Conservation (phyloP, 1,140 invertebrate genomes). For the Trissolcus basalis region DNA sequence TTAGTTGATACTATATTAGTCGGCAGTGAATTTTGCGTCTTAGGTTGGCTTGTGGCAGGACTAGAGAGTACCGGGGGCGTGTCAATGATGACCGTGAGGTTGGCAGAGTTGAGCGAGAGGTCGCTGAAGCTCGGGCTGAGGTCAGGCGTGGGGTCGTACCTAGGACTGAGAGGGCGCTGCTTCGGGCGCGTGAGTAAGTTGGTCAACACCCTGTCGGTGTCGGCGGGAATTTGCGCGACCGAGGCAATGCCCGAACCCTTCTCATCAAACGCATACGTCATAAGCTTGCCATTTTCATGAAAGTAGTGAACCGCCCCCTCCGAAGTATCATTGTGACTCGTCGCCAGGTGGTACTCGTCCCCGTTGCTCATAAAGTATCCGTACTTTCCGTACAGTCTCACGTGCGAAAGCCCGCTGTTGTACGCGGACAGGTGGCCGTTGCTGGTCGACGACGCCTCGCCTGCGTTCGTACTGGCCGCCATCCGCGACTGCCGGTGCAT, state of each 20-base stretch:
- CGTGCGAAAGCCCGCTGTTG: slow-evolving; percentile 64
- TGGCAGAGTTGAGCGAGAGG: slow-evolving; percentile 77
- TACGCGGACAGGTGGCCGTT: slow-evolving; percentile 25
- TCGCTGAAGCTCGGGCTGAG: slow-evolving; percentile 78
- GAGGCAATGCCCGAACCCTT: slow-evolving; percentile 79
- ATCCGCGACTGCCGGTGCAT: not conserved
- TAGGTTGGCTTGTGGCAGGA: slow-evolving; percentile 65
- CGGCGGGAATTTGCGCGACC: slow-evolving; percentile 63
- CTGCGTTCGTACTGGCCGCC: not conserved
- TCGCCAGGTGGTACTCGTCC: slow-evolving; percentile 82
- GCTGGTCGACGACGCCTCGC: not conserved
- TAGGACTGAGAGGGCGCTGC: slow-evolving; percentile 64
- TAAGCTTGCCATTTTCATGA: slow-evolving; percentile 81
- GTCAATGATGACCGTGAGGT: slow-evolving; percentile 79
- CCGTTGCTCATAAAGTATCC: slow-evolving; percentile 71
- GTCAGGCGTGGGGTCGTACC: slow-evolving; percentile 72
- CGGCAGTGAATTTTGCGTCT: slow-evolving; percentile 64
- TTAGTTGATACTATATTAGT: slow-evolving; percentile 62
- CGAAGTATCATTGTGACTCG: slow-evolving; percentile 89
- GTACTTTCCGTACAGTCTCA: slow-evolving; percentile 62
- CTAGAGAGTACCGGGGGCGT: slow-evolving; percentile 74
- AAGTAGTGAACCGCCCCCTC: slow-evolving; percentile 93
- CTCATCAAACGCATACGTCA: slow-evolving; percentile 93
- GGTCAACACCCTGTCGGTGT: slow-evolving; percentile 71
- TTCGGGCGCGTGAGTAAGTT: slow-evolving; percentile 73